These are phyloP conservation scores for Platerodrilus igneus DNA, from an alignment of 2,888 invertebrate species.

Conservation along the genomic window DNA sequence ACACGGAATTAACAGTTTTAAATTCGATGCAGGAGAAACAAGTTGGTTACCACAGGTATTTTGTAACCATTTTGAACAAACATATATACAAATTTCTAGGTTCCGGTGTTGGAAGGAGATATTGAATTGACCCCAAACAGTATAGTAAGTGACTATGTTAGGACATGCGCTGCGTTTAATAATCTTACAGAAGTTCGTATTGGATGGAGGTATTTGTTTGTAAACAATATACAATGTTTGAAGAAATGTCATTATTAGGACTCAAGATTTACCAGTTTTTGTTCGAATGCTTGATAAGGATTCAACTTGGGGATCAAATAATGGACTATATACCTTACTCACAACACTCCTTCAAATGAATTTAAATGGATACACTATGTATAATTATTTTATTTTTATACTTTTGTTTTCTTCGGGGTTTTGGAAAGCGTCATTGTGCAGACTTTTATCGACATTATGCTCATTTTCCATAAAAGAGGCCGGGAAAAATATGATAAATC, in stretches of 20 bases:
- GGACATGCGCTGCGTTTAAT: constrained; percentile 57
- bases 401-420: too few species aligned
- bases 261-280: constrained; percentile 67
- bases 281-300: constrained; percentile 76
- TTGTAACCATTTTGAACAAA: background rate
- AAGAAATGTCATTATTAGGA: constrained; percentile 46
- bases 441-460: too few species aligned
- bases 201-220: constrained; percentile 54
- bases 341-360: constrained; percentile 64
- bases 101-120: constrained; percentile 55
- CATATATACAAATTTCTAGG: constrained; percentile 36
- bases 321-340: constrained; percentile 67
- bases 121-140: constrained; percentile 55
- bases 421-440: too few species aligned
- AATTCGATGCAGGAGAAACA: constrained; percentile 78
- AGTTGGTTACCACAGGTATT: constrained; percentile 61
- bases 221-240: background rate
- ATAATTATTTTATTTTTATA: too few species aligned
- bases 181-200: constrained; percentile 65
- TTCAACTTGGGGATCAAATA: constrained; percentile 63
- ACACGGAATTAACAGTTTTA: constrained; percentile 68
- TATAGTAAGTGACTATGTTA: constrained; percentile 55
- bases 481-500: too few species aligned
- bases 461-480: too few species aligned
- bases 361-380: constrained; percentile 48